Evolutionary conservation across 2,113 vertebrate species (phyloP).

Genomic region (Lonchura striata): DNA sequence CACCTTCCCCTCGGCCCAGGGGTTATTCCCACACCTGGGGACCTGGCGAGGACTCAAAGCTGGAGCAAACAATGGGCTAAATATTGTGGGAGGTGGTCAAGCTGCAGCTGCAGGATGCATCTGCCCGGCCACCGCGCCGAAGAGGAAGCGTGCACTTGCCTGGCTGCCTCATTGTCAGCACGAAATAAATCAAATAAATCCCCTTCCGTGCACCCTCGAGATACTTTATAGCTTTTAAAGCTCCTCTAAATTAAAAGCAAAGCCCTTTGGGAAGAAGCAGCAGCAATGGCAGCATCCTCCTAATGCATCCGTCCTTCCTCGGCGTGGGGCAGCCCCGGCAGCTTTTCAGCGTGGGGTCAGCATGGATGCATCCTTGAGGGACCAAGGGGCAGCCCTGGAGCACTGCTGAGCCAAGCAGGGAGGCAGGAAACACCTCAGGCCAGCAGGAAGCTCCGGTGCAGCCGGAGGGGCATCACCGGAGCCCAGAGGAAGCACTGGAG

Average conservation of each 20-base stretch:
- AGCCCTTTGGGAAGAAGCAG: neutral
- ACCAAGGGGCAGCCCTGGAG: neutral
- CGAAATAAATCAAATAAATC: constrained; percentile 45
- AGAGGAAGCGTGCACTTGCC: constrained; percentile 47
- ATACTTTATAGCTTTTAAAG: neutral
- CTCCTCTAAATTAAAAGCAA: neutral
- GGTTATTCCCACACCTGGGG: neutral
- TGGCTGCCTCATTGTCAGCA: neutral
- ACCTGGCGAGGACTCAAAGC: constrained; percentile 10
- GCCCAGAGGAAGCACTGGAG: neutral
- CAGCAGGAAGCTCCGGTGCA: neutral
- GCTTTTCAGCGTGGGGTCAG: accelerated
- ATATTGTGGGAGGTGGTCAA: neutral
- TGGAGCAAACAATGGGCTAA: constrained; percentile 52
- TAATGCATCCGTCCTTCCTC: neutral
- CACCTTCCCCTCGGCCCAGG: neutral
- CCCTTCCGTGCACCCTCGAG: neutral
- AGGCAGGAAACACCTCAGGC: neutral
- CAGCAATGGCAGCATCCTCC: neutral
- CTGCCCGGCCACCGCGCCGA: neutral
- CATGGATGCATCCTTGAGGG: neutral
- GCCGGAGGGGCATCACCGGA: neutral
- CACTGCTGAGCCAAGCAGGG: neutral
- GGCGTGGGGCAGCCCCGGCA: accelerated
- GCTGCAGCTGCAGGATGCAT: constrained; percentile 67